Conservation (phyloP, 2,888 invertebrate species). For the Rhingia rostrata region DNA sequence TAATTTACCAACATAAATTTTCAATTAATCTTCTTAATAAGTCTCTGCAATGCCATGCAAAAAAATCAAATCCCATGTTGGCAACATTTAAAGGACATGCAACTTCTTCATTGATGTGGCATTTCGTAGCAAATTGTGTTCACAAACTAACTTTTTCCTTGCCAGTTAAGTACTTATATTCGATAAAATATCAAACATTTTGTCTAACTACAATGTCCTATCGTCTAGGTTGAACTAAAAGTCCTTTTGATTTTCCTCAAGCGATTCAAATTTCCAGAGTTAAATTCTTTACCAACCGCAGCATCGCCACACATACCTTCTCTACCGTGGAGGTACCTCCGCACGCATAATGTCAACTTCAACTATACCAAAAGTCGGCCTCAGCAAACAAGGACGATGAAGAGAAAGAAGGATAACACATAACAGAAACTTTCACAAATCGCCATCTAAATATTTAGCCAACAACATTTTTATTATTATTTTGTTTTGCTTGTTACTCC, state of each 20-base stretch:
- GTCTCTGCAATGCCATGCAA: too few species aligned
- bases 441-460: slow-evolving; percentile 60
- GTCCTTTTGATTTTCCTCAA: background rate
- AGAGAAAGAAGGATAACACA: background rate
- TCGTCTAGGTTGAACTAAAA: background rate
- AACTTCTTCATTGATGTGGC: too few species aligned
- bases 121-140: too few species aligned
- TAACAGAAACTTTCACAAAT: slow-evolving; percentile 48
- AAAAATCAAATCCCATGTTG: too few species aligned
- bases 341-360: background rate
- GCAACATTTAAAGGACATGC: too few species aligned
- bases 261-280: background rate
- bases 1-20: too few species aligned
- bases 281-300: background rate
- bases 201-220: background rate
- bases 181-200: background rate
- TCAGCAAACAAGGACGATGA: slow-evolving; percentile 2
- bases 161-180: too few species aligned
- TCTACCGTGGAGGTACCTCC: background rate
- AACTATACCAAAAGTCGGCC: slow-evolving; percentile 10
- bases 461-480: slow-evolving; percentile 27
- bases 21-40: too few species aligned
- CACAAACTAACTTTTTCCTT: too few species aligned
- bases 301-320: background rate
- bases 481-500: background rate